phyloP scores from a whole-genome alignment of 2,888 invertebrate species.

The Merodon equestris region DNA sequence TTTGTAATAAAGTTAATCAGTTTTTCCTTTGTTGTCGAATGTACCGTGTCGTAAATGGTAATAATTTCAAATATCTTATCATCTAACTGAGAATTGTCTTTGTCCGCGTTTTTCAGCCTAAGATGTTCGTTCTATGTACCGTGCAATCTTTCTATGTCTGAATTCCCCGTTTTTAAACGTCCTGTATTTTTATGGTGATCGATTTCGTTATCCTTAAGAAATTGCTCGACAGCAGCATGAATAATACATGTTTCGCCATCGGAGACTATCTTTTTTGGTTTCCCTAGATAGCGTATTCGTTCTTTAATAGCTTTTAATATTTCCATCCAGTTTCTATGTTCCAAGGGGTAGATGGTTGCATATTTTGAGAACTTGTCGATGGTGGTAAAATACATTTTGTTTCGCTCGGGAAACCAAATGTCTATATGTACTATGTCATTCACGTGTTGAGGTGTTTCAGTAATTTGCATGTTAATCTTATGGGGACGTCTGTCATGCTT shows the following conservation, averaged over 20 bases:
- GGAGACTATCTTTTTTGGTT: slow-evolving; percentile 16
- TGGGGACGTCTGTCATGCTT: too few species aligned
- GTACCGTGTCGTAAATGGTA: too few species aligned
- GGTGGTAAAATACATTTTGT: slow-evolving; percentile 16
- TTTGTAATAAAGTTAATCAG: too few species aligned
- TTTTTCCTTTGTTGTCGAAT: too few species aligned
- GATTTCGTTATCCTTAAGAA: slow-evolving; percentile 8
- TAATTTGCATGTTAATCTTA: too few species aligned
- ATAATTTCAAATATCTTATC: slow-evolving; percentile 3
- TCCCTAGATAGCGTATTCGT: slow-evolving; percentile 4
- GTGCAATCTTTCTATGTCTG: too few species aligned
- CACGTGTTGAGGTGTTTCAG: too few species aligned
- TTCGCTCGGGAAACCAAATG: slow-evolving; percentile 27
- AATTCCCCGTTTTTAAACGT: slow-evolving; percentile 8
- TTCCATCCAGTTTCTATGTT: slow-evolving; percentile 17
- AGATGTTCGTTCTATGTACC: slow-evolving; percentile 10
- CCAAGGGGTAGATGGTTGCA: not conserved
- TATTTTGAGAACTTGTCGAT: slow-evolving; percentile 34
- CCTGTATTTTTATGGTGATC: slow-evolving; percentile 14
- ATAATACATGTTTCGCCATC: slow-evolving; percentile 6
- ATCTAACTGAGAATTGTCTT: slow-evolving; percentile 12
- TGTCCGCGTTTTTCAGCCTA: not conserved
- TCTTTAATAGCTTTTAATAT: slow-evolving; percentile 15
- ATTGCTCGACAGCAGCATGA: slow-evolving; percentile 5
- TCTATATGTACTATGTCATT: too few species aligned